Evolutionary conservation across 2,888 invertebrate species (phyloP).

Genomic region (Cheilosia variabilis): DNA sequence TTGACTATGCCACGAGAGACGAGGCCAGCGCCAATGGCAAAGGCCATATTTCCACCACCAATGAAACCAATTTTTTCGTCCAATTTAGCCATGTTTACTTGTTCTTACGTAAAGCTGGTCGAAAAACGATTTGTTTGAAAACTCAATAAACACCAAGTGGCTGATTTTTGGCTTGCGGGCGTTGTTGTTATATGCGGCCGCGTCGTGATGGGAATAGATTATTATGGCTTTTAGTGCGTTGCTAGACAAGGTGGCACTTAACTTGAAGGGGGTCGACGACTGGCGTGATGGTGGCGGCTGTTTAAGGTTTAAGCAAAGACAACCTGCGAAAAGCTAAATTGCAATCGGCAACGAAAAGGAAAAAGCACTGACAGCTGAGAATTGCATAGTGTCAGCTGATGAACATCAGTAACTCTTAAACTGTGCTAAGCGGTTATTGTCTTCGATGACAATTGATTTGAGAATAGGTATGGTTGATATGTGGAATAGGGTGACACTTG

Average conservation of each 20-base stretch:
- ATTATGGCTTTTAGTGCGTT: slow-evolving; percentile 12
- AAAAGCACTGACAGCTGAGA: background rate
- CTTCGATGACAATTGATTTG: background rate
- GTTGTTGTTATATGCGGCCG: slow-evolving; percentile 4
- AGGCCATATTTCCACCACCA: slow-evolving; percentile 96
- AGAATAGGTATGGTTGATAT: background rate
- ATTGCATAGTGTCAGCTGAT: slow-evolving; percentile 31
- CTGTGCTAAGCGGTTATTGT: background rate
- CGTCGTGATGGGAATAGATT: background rate
- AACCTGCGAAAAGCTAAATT: background rate
- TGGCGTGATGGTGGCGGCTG: background rate
- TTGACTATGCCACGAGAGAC: slow-evolving; percentile 87
- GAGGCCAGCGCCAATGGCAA: slow-evolving; percentile 91
- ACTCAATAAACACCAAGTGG: background rate
- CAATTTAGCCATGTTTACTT: slow-evolving; percentile 82
- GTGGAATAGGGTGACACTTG: background rate
- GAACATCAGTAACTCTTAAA: slow-evolving; percentile 6
- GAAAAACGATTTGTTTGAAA: slow-evolving; percentile 30
- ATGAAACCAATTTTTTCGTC: slow-evolving; percentile 90
- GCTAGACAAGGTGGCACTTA: slow-evolving; percentile 20
- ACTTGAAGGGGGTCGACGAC: background rate
- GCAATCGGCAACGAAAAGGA: background rate
- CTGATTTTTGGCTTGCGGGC: background rate
- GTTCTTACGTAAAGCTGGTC: slow-evolving; percentile 55
- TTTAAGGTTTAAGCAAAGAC: too few species aligned